phyloP scores from a whole-genome alignment of 2,888 invertebrate genomes.

The Iphiclides podalirius region DNA sequence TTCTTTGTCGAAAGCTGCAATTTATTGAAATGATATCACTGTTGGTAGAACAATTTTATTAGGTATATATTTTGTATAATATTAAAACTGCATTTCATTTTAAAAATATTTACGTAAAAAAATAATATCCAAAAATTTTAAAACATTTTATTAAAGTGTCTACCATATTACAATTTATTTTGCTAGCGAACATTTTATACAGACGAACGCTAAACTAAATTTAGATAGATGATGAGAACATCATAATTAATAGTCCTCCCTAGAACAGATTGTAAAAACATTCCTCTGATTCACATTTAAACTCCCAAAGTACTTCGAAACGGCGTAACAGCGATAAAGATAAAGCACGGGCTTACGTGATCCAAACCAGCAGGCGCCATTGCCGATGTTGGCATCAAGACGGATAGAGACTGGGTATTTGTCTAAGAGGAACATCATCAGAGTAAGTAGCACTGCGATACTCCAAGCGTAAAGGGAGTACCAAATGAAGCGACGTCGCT shows the following conservation, averaged over 20 bases:
- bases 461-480: constrained; percentile 88
- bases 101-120: too few species aligned
- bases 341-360: constrained; percentile 61
- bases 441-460: constrained; percentile 78
- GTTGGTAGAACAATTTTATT: too few species aligned
- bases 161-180: too few species aligned
- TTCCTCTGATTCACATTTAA: constrained; percentile 7
- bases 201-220: constrained; percentile 8
- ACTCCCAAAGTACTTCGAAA: not conserved
- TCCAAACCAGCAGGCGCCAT: constrained; percentile 83
- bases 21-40: too few species aligned
- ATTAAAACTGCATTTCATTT: too few species aligned
- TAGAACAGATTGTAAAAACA: constrained; percentile 5
- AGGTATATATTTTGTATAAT: too few species aligned
- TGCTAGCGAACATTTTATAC: not conserved
- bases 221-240: constrained; percentile 10
- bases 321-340: not conserved
- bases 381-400: constrained; percentile 82
- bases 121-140: too few species aligned
- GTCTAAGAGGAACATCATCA: constrained; percentile 77
- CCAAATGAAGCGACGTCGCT: constrained; percentile 79
- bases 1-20: too few species aligned
- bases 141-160: too few species aligned
- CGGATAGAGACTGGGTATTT: constrained; percentile 53
- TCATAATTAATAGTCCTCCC: constrained; percentile 16